Base-by-base conservation (phyloP, 2,113 vertebrate species). In the Labeo catla region DNA sequence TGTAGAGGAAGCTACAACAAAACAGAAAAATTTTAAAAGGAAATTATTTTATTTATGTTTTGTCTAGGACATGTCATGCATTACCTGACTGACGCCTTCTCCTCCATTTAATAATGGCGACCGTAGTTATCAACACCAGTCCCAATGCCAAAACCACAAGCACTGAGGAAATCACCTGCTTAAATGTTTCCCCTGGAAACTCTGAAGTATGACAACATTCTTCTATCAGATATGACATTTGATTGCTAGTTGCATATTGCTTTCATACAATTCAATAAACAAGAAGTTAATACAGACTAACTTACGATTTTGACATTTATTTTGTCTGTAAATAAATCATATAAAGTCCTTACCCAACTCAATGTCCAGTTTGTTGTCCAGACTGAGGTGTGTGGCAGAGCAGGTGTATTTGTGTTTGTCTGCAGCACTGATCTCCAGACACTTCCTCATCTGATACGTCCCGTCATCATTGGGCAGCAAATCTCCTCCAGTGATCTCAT, bases 371-470 rank as follows among this genome's bases (percentile, higher is more conserved):
- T 85, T 89, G 78, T 85, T 87, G 88, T 89, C 79, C 78, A 84
- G 61, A 61, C 61, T 73, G 39, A 87, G 79, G 65, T 87, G 88
- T 15, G 79, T 72, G 63, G 52, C 86, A 19, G 65, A 57, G 43
- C 86, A 89, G 34, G 79, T 83, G 83, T 86, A 89, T 52, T 13
- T 80, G 82, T 89, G 88, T 76, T 39, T 73, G 54, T 84, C 59
- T 36, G 86, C 61, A 87, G 77, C 83, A 74, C 50, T 63, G n/a
- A 28, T 77, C 52, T 28, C 28, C 28, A 28, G 28, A 28, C 28
- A 1, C 28, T 28, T 28, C 28, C 28, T 28, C 28, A 28, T 28
- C 28, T 28, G 28, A 28, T 28, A 28, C 28, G 28, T 28, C 28
- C 28, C 2, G 28, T 28, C 28, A 63, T 23, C 85, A 19, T 89